Evolutionary conservation across 1,140 invertebrate genomes (phyloP), one percentile per base, ranked within the genome.

Genomic region (Caerostris darwini): DNA sequence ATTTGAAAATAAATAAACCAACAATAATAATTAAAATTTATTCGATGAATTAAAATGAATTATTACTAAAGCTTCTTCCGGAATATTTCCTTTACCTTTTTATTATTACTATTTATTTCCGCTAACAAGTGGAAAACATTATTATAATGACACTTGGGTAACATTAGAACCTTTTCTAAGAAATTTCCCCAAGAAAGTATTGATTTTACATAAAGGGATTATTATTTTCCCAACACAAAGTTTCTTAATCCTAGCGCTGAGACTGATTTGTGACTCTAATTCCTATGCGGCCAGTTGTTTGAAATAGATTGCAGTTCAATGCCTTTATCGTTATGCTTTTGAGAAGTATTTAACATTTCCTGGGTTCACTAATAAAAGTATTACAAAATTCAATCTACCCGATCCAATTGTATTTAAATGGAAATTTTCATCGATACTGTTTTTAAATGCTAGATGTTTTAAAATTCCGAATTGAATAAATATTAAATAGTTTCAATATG

Each of bases 161-260:
- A 34, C 34, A 34, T 34, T 34, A 34, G 34, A 34, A 34, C 34
- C 34, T 34, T 34, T 34, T 34, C 34, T 34, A 34, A 34, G 34
- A 34, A 12, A 12, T 77, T 34, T 34, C 10, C 57, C 14, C 56
- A 85, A 17, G 14, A 57, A 58, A 34, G 54, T 85, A 85, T 85
- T 10, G 82, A 85, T 85, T 85, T 85, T 85, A 85, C 82, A 85
- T 85, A 85, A 85, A 85, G 56, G 82, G 82, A 85, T 57, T 85
- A 85, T 85, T 85, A 85, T 85, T 85, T 85, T 85, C 82, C 82
- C 82, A 85, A n/a, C 8, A 57, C 82, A 85, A 85, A 56, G 7
- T 57, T 85, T 85, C 56, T 85, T 57, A n/a, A 57, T 58, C 19
- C 17, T n/a, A 17, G n/a, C 57, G 82, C 57, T 56, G 34, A 83